A percentile compares a stretch with the other conserved stretches of the same genome.
These are phyloP conservation scores for Phoenicopterus ruber DNA, from an alignment of 2,113 vertebrate species.

Conservation along the genomic window DNA sequence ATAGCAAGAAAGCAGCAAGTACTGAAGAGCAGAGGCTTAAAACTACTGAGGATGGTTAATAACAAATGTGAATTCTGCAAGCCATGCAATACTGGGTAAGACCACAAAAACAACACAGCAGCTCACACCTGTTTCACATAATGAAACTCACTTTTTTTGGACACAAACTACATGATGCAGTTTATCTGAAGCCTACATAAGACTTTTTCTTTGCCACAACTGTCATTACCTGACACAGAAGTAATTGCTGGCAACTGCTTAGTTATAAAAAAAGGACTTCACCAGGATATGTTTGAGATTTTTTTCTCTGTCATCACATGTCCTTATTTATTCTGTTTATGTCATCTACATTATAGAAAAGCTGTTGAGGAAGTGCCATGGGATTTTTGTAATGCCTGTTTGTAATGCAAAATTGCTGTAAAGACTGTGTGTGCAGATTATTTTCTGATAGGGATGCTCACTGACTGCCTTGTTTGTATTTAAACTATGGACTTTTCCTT, in stretches of 20 bases:
- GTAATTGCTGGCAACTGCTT: not conserved
- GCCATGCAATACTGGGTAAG: not conserved
- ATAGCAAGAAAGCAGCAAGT: not conserved
- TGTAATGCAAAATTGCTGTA: not conserved
- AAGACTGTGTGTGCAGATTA: not conserved
- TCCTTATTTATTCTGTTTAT: not conserved
- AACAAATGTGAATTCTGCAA: not conserved
- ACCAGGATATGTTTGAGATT: not conserved
- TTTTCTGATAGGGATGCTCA: constrained; percentile 13
- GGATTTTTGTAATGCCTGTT: not conserved
- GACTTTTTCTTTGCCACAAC: not conserved
- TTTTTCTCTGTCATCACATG: not conserved
- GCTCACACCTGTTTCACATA: not conserved
- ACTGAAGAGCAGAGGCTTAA: not conserved
- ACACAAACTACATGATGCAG: not conserved
- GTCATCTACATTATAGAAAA: not conserved
- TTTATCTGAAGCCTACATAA: not conserved
- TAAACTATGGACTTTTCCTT: not conserved
- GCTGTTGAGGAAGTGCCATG: not conserved
- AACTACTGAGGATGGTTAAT: not conserved
- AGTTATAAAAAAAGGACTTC: not conserved
- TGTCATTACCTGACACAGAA: not conserved
- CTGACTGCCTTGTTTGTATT: not conserved
- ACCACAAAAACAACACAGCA: not conserved
- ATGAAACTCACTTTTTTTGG: not conserved